Evolutionary conservation across 2,797 vertebrate species (phyloP).

Genomic region (Tamandua tetradactyla): DNA sequence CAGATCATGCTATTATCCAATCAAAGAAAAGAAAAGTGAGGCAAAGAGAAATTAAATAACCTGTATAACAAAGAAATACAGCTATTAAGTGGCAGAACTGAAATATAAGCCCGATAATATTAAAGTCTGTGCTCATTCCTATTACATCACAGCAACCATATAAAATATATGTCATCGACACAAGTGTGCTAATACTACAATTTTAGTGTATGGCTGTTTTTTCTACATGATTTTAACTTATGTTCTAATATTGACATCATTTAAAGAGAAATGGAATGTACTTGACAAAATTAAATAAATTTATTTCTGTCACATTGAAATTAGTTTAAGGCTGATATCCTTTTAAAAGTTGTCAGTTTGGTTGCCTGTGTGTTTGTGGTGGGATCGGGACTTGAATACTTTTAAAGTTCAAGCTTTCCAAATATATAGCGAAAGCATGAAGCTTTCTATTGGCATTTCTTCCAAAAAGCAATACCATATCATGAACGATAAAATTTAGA

Average conservation of each 20-base stretch:
- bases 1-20: neutral
- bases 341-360: neutral
- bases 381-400: neutral
- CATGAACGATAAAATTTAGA: neutral
- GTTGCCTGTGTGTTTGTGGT: neutral
- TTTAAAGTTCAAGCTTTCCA: constrained; percentile 15
- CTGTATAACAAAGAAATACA: neutral
- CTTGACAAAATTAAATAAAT: neutral
- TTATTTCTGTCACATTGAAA: neutral
- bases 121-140: neutral
- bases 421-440: neutral
- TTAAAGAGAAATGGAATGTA: neutral
- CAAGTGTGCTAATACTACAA: neutral
- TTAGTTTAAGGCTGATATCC: neutral
- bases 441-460: neutral
- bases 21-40: neutral
- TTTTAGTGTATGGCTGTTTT: neutral
- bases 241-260: neutral
- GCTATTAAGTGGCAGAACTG: neutral
- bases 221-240: neutral
- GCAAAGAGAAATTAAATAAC: neutral
- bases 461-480: neutral
- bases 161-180: neutral
- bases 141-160: neutral
- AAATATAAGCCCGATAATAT: neutral